These are phyloP conservation scores for Columba livia DNA, from an alignment of 2,113 vertebrate genomes.

Conservation along the genomic window DNA sequence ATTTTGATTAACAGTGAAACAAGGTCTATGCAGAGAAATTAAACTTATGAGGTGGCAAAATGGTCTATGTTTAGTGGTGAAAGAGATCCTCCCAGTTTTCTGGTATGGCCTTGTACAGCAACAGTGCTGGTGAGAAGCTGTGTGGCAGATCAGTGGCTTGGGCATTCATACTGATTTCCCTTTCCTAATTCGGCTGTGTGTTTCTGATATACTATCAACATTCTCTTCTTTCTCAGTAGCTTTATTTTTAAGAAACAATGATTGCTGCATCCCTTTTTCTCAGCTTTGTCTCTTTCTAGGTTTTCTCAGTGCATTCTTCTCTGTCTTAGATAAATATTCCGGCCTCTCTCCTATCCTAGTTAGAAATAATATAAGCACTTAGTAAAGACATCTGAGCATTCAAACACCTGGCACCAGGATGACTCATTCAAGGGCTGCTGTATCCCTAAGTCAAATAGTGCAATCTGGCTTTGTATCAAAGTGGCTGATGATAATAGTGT, in stretches of 20 bases:
- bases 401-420: neutral
- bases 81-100: neutral
- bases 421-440: neutral
- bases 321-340: neutral
- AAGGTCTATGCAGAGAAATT: neutral
- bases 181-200: neutral
- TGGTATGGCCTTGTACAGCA: neutral
- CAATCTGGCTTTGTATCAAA: neutral
- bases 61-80: neutral
- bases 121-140: neutral
- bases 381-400: neutral
- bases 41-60: neutral
- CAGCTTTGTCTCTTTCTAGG: neutral
- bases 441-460: neutral
- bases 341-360: neutral
- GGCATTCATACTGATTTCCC: neutral
- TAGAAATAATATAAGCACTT: neutral
- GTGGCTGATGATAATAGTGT: accelerated
- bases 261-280: neutral
- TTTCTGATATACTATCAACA: neutral
- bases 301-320: neutral
- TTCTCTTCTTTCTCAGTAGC: neutral
- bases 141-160: accelerated
- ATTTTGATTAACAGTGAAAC: conserved; percentile 3
- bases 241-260: neutral